These are phyloP conservation scores for Anolis apletophallus DNA, from an alignment of 2,797 vertebrate genomes.

Conservation along the genomic window DNA sequence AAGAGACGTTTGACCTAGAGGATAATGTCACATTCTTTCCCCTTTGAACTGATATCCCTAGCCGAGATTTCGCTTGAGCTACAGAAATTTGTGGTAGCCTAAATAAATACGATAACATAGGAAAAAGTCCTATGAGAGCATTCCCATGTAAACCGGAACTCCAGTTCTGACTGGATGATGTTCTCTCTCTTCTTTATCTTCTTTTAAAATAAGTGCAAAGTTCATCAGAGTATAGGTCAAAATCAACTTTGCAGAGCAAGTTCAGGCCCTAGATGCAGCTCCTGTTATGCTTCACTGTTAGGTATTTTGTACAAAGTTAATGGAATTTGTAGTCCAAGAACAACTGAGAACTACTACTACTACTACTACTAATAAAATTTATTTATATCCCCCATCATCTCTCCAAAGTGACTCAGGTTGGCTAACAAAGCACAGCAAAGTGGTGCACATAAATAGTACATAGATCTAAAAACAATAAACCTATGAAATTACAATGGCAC, in stretches of 20 bases:
- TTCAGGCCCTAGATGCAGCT: background rate
- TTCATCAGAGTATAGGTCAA: slow-evolving; percentile 16
- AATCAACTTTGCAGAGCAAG: background rate
- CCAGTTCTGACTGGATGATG: slow-evolving; percentile 14
- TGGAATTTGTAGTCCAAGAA: background rate
- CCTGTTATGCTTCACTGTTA: background rate
- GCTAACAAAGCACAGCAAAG: too few relatives aligned
- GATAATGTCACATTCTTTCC: slow-evolving; percentile 50
- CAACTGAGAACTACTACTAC: background rate
- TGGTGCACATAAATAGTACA: too few relatives aligned
- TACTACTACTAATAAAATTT: too few relatives aligned
- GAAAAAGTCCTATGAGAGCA: slow-evolving; percentile 26
- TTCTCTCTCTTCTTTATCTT: too few relatives aligned
- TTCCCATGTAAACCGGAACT: slow-evolving; percentile 1
- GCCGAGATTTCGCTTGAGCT: slow-evolving; percentile 53
- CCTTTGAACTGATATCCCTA: slow-evolving; percentile 56
- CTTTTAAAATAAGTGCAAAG: slow-evolving; percentile 31
- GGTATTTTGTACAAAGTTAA: background rate
- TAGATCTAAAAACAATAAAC: too few relatives aligned
- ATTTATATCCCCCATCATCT: too few relatives aligned
- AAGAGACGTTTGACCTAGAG: slow-evolving; percentile 38
- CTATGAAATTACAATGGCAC: too few relatives aligned
- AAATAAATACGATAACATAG: slow-evolving; percentile 53
- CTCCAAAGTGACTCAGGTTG: too few relatives aligned
- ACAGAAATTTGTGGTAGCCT: slow-evolving; percentile 54